Base-by-base conservation (phyloP, 2,888 invertebrate genomes). In the Trimorus sp. region DNA sequence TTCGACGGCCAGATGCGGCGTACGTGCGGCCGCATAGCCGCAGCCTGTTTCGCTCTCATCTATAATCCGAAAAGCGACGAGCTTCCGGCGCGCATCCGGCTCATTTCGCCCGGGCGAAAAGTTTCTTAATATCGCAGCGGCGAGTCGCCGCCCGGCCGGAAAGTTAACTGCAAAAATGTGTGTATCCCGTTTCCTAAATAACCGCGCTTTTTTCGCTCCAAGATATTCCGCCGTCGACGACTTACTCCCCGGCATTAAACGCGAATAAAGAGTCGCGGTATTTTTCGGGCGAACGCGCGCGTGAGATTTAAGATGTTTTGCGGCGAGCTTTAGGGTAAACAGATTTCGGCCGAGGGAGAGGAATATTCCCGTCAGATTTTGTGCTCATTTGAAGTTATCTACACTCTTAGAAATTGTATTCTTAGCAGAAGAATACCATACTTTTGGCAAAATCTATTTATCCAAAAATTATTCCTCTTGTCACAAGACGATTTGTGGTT, bases 101-200 rank as follows among this genome's bases (percentile, higher is more conserved):
- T 79, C 76, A 70, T 83, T 83, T 83, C 40, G 63, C 36, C 42
- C 60, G 62, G 48, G 49, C 59, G 69, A 60, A 89, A 90, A 90
- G 89, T 89, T 90, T 90, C 89, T 89, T 89, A 90, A 90, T 90
- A 89, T 90, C 89, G 86, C 83, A 88, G 26, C 26, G 79, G 66
- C 54, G 63, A 79, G 48, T 62, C 60, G 51, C 65, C 69, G 73
- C 74, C 53, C 65, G 66, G 60, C 60, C 60, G 71, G 56, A 74
- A 65, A 78, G 76, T 76, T 71, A 68, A 71, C 66, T 71, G 56
- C 54, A 40, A 49, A n/a, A 63, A 70, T 60, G 16, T 15, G 37
- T 15, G 59, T 54, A 51, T 68, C 66, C 53, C 42, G 15, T 14
- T 42, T 58, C 12, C 11, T 11, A 40, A 62, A 16, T 26, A 16